Conservation (phyloP, 2,113 vertebrate genomes). For the Mystacornis crossleyi region DNA sequence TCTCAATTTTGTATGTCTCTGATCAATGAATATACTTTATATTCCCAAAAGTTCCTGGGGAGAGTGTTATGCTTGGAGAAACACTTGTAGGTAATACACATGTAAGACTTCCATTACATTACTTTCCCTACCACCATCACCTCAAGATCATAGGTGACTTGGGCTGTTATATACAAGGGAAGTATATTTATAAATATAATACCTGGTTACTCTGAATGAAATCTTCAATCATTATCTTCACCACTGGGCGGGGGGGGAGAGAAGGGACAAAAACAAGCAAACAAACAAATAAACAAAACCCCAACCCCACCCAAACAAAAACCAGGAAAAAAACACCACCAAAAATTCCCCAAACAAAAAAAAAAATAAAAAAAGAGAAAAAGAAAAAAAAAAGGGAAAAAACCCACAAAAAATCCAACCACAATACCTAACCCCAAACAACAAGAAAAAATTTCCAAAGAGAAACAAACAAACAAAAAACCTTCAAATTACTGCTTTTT, state of each 20-base stretch:
- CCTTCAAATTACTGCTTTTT: neutral
- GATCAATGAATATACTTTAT: neutral
- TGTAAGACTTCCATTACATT: neutral
- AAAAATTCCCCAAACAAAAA: neutral
- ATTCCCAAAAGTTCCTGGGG: neutral
- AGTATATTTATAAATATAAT: neutral
- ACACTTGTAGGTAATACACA: neutral
- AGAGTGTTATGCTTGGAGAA: neutral
- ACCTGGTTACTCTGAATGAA: neutral
- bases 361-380: fast-evolving
- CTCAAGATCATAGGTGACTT: neutral
- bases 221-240: neutral
- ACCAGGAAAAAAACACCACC: fast-evolving
- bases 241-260: fast-evolving
- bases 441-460: neutral
- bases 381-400: fast-evolving
- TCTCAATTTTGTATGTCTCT: neutral
- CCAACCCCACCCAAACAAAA: neutral
- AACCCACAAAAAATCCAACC: too few relatives aligned
- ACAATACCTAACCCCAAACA: neutral
- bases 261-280: fast-evolving
- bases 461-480: neutral
- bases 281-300: neutral
- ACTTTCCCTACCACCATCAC: neutral
- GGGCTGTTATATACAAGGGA: neutral